These are phyloP conservation scores for Erinaceus europaeus DNA, from an alignment of 2,113 vertebrate genomes.

Conservation along the genomic window DNA sequence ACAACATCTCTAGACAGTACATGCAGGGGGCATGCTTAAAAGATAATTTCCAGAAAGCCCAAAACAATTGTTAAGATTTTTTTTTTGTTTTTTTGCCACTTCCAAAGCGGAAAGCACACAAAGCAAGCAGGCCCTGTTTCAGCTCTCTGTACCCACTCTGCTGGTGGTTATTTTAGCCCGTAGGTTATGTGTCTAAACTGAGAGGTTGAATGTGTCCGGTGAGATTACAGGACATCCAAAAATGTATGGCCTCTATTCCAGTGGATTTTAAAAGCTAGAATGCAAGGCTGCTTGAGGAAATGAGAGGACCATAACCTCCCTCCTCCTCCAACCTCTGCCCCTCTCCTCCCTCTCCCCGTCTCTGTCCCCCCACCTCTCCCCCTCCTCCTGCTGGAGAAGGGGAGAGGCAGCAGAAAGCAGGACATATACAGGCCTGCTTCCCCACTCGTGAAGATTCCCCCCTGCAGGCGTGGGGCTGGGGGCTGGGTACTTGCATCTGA, in stretches of 20 bases:
- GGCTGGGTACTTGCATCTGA: too few relatives aligned
- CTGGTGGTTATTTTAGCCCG: background rate
- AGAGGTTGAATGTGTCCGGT: background rate
- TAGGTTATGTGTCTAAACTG: background rate
- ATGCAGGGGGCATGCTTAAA: slow-evolving; percentile 65
- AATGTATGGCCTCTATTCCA: background rate
- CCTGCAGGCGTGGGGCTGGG: too few relatives aligned
- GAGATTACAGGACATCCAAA: background rate
- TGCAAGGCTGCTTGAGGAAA: background rate
- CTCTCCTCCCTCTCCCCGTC: too few relatives aligned
- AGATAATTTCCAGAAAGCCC: slow-evolving; percentile 70
- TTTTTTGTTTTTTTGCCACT: slow-evolving; percentile 22
- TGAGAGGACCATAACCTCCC: background rate
- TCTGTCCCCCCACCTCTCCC: too few relatives aligned
- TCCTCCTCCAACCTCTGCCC: too few relatives aligned
- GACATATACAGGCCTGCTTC: too few relatives aligned
- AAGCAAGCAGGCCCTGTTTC: background rate
- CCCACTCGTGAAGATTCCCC: too few relatives aligned
- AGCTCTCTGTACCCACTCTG: background rate
- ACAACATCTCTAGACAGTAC: slow-evolving; percentile 72
- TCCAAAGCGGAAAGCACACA: slow-evolving; percentile 53
- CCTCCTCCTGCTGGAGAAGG: too few relatives aligned
- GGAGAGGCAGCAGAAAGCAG: too few relatives aligned
- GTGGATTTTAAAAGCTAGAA: background rate
- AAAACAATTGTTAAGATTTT: slow-evolving; percentile 66